Percentiles rank a stretch among this genome's conserved stretches.
Evolutionary conservation across 1,140 invertebrate genomes (phyloP).

Genomic region (Drosophila novamexicana): DNA sequence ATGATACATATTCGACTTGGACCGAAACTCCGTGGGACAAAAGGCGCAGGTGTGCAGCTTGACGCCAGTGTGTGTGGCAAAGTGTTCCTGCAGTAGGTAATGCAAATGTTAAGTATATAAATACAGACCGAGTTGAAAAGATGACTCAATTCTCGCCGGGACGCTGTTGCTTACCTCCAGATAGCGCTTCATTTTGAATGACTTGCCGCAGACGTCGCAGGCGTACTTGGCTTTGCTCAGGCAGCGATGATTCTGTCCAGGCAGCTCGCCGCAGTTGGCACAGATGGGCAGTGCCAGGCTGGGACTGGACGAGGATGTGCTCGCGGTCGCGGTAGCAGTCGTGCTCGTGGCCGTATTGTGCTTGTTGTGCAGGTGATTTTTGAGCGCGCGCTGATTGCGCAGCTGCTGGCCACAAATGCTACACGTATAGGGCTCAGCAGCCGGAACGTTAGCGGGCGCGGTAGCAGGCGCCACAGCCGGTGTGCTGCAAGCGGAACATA

Average conservation of each 20-base stretch:
- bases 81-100: constrained; percentile 65
- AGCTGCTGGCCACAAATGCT: constrained; percentile 41
- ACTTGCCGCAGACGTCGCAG: constrained; percentile 72
- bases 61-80: constrained; percentile 83
- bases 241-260: constrained; percentile 61
- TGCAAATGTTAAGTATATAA: not conserved
- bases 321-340: not conserved
- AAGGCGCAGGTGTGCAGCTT: constrained; percentile 82
- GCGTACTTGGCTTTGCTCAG: constrained; percentile 65
- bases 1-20: constrained; percentile 83
- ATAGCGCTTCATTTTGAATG: constrained; percentile 75
- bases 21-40: constrained; percentile 77
- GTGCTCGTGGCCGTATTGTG: constrained; percentile 22
- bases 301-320: constrained; percentile 9
- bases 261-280: constrained; percentile 54
- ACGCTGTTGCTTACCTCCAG: constrained; percentile 46
- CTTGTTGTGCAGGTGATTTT: constrained; percentile 58
- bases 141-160: not conserved
- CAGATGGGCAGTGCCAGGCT: constrained; percentile 40
- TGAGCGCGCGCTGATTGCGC: constrained; percentile 50
- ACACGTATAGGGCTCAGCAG: constrained; percentile 22
- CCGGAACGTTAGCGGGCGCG: not conserved
- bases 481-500: not conserved
- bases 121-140: too few relatives aligned
- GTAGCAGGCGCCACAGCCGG: constrained; percentile 17